Base-by-base conservation (phyloP, 2,888 invertebrate species). In the Rhingia campestris region DNA sequence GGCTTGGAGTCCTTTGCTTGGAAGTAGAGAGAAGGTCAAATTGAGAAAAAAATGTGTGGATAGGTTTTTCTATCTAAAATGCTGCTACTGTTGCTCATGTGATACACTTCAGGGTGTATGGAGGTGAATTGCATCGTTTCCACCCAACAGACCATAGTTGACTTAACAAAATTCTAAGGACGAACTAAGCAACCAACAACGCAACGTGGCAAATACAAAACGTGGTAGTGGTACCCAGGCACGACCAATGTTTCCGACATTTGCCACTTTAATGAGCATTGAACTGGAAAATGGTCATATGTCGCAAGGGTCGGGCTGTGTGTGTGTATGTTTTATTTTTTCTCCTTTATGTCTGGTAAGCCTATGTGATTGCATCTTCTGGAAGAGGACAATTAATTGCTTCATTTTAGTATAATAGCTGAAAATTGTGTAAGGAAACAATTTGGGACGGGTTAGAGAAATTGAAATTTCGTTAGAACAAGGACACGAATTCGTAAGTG, bases 201-300 rank as follows among this genome's bases (percentile, higher is more conserved):
- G n/a, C n/a, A n/a, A 69, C 56, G 6, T 14, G 51, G 33, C n/a
- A 61, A 61, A 33, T 6, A n/a, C 22, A 53, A 35, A 61, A 35
- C 6, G 12, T 32, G 14, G 14, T 30, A 39, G 12, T 64, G 37
- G 12, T 39, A 51, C 37, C 10, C 35, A 30, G 37, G 45, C 32
- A 47, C 58, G 32, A 58, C 41, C 63, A 39, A 3, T 45, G 37
- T 37, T 39, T 30, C 32, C 32, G 58, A 70, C 49, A 70, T 70
- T 70, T 54, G 43, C 61, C 54, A 30, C 64, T 74, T 64, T 54
- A 56, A 64, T 74, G 61, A 63, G 56, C 56, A 64, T 53, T 47
- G 64, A 64, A 74, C 47, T 64, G 49, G 56, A 74, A 74, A 74
- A 64, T 45, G 37, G 30, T 69, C 39, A 58, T 58, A 49, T 14